Conservation (phyloP, 2,888 invertebrate genomes). For the Mesorhabditis belari region DNA sequence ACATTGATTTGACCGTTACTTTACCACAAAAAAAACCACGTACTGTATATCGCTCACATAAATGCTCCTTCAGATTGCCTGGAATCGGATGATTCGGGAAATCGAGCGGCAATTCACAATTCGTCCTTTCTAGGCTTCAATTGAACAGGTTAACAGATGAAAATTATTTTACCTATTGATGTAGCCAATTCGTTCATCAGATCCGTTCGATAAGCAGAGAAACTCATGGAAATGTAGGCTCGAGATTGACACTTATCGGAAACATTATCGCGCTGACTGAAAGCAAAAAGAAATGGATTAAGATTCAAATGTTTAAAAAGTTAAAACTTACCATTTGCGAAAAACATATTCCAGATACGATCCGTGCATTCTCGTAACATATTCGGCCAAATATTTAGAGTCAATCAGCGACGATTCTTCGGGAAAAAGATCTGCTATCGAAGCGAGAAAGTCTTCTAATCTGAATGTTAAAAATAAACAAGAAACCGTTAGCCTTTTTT, state of each 20-base stretch:
- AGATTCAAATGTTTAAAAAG: background rate
- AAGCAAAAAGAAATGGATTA: slow-evolving; percentile 10
- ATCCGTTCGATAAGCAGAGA: slow-evolving; percentile 1
- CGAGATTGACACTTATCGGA: slow-evolving; percentile 2
- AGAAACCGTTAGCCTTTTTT: background rate
- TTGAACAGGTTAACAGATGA: background rate
- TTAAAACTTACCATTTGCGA: slow-evolving; percentile 54
- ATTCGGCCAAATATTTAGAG: slow-evolving; percentile 60
- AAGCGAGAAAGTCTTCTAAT: slow-evolving; percentile 14
- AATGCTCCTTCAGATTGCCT: slow-evolving; percentile 12
- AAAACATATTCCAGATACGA: slow-evolving; percentile 60
- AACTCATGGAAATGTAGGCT: slow-evolving; percentile 8
- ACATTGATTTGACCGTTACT: no score
- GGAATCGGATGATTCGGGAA: slow-evolving; percentile 26
- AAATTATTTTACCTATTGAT: slow-evolving; percentile 1
- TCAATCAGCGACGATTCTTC: slow-evolving; percentile 56
- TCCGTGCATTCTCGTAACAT: slow-evolving; percentile 53
- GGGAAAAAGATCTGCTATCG: slow-evolving; percentile 56
- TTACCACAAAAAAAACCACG: background rate
- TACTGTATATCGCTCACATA: slow-evolving; percentile 29
- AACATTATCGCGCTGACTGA: slow-evolving; percentile 29
- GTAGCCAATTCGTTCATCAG: slow-evolving; percentile 2
- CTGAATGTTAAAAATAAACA: slow-evolving; percentile 46
- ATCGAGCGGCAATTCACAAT: slow-evolving; percentile 18
- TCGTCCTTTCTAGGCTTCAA: background rate